Percentiles rank a stretch among this genome's conserved stretches.
These are phyloP conservation scores for Chrysolina haemoptera DNA, from an alignment of 2,888 invertebrate species.

Conservation along the genomic window DNA sequence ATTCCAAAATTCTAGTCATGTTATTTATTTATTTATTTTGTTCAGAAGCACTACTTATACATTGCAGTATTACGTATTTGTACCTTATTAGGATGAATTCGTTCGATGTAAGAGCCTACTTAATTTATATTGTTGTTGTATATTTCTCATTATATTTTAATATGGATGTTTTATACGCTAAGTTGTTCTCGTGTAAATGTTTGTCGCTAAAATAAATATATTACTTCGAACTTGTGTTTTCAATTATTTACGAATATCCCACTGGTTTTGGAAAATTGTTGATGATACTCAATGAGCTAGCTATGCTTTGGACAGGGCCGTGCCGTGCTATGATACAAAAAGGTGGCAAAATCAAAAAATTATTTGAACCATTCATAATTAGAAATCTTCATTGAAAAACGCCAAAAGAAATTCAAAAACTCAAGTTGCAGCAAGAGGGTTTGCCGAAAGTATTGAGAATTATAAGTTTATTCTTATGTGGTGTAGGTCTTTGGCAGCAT, in stretches of 20 bases:
- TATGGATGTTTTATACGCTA: slow-evolving; percentile 45
- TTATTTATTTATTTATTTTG: slow-evolving; percentile 44
- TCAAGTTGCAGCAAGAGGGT: too few species aligned
- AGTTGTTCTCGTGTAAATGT: slow-evolving; percentile 45
- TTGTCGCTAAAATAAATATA: slow-evolving; percentile 50
- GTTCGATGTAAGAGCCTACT: slow-evolving; percentile 31
- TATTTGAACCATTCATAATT: too few species aligned
- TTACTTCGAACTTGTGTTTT: slow-evolving; percentile 31
- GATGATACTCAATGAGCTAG: too few species aligned
- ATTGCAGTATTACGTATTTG: slow-evolving; percentile 42
- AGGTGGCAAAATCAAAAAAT: too few species aligned
- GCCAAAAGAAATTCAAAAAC: too few species aligned
- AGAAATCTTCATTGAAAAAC: too few species aligned
- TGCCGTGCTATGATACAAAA: too few species aligned
- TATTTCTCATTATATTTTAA: slow-evolving; percentile 38
- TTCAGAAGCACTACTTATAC: slow-evolving; percentile 34
- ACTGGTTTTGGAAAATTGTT: too few species aligned
- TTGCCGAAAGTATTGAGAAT: too few species aligned
- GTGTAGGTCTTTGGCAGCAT: too few species aligned
- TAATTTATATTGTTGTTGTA: slow-evolving; percentile 36
- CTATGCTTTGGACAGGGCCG: too few species aligned
- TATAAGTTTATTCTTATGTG: too few species aligned
- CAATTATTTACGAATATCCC: slow-evolving; percentile 4
- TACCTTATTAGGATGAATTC: slow-evolving; percentile 41
- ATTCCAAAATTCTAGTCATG: slow-evolving; percentile 47